Percentiles rank a stretch among this genome's conserved stretches.
phyloP scores from a whole-genome alignment of 2,113 vertebrate genomes.

The Sisor rabdophorus region DNA sequence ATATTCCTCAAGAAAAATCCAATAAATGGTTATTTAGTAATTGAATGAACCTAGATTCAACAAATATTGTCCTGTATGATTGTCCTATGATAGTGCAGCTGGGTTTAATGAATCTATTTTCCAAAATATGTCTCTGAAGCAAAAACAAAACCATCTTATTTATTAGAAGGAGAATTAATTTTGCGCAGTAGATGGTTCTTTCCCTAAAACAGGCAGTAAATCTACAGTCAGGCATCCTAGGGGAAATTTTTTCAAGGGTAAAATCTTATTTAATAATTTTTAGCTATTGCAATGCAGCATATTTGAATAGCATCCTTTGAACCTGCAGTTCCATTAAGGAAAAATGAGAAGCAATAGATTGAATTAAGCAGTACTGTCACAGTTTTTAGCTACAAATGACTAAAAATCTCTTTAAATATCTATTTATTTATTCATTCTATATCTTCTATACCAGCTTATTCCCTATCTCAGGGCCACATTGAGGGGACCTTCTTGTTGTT shows the following conservation, averaged over 20 bases:
- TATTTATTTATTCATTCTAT: too few relatives aligned
- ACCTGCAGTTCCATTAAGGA: not conserved
- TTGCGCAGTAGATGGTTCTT: conserved; percentile 52
- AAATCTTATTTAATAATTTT: not conserved
- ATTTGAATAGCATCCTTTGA: conserved; percentile 18
- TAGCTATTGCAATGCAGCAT: not conserved
- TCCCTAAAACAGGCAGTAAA: conserved; percentile 20
- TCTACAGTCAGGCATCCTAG: conserved; percentile 14
- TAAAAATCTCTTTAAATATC: too few relatives aligned
- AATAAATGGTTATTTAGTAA: not conserved
- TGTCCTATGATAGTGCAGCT: not conserved
- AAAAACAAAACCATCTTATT: conserved; percentile 14
- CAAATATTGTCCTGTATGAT: too few relatives aligned
- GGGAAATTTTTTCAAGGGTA: conserved; percentile 46
- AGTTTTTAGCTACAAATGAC: not conserved
- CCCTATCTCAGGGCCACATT: too few relatives aligned
- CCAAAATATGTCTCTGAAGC: not conserved
- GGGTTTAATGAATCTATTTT: not conserved
- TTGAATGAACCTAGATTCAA: not conserved
- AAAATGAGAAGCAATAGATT: conserved; percentile 43
- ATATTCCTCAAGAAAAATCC: too few relatives aligned
- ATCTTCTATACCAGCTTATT: too few relatives aligned
- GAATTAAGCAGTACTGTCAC: conserved; percentile 31
- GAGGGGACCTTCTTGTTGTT: too few relatives aligned
- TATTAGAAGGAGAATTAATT: conserved; percentile 47